Conservation (phyloP, 2,797 vertebrate species). For the Cryptoblepharus egeriae region DNA sequence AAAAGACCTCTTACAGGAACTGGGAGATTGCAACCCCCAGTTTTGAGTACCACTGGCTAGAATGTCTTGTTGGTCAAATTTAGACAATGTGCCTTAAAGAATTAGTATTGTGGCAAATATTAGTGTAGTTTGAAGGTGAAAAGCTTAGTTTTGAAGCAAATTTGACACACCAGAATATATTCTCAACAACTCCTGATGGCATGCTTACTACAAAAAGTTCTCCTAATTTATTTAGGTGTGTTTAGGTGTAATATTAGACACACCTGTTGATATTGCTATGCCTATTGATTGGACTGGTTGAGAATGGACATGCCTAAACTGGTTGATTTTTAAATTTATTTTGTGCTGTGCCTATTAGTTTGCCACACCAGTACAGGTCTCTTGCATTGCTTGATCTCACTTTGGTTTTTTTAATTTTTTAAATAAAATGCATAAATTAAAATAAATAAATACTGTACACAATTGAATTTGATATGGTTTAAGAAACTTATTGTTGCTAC, state of each 20-base stretch:
- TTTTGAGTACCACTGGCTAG: too few species aligned
- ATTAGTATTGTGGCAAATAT: too few species aligned
- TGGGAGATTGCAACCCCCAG: too few species aligned
- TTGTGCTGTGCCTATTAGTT: background rate
- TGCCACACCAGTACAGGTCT: background rate
- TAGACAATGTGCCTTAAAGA: too few species aligned
- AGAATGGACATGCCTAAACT: background rate
- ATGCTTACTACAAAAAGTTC: background rate
- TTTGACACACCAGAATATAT: background rate
- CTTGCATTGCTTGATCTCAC: background rate
- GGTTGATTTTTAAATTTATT: background rate
- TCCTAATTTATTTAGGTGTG: too few species aligned
- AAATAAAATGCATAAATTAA: background rate
- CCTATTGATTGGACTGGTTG: background rate
- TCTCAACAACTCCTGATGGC: background rate
- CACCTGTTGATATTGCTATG: background rate
- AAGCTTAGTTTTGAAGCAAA: too few species aligned
- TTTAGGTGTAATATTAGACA: background rate
- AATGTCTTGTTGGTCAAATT: too few species aligned
- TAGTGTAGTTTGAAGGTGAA: too few species aligned
- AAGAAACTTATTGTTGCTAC: background rate
- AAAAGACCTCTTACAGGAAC: too few species aligned
- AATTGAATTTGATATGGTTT: background rate
- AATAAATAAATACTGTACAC: background rate
- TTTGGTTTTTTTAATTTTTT: background rate